Evolutionary conservation across 1,140 invertebrate species (phyloP).

Genomic region (Nomia melanderi): DNA sequence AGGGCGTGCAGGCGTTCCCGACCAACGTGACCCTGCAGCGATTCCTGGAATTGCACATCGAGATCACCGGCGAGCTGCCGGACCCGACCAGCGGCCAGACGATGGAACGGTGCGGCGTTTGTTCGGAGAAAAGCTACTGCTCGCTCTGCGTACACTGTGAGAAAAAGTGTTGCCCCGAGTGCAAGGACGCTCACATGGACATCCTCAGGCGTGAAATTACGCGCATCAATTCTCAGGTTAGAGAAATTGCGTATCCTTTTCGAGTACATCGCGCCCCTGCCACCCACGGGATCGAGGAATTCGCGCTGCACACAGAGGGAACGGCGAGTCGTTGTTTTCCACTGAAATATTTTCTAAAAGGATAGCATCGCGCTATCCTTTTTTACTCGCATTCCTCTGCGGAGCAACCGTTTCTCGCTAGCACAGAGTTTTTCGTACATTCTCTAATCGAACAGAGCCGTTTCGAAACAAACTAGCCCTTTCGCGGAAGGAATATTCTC

Average conservation of each 20-base stretch:
- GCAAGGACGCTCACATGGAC: conserved; percentile 97
- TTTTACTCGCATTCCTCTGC: too few relatives aligned
- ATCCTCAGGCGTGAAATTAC: conserved; percentile 96
- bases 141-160: conserved; percentile 95
- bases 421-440: too few relatives aligned
- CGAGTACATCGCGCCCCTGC: neutral
- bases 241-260: neutral
- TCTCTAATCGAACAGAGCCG: too few relatives aligned
- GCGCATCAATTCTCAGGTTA: conserved; percentile 95
- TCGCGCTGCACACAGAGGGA: neutral
- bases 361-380: neutral
- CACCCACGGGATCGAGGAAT: neutral
- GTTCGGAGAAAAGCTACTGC: conserved; percentile 96
- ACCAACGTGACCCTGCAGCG: conserved; percentile 97
- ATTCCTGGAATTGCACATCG: conserved; percentile 96
- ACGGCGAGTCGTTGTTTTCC: neutral
- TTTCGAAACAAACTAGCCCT: too few relatives aligned
- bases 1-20: conserved; percentile 95
- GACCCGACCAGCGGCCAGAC: conserved; percentile 93
- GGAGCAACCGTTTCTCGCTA: too few relatives aligned
- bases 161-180: conserved; percentile 94
- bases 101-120: conserved; percentile 93
- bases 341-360: neutral
- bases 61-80: conserved; percentile 94
- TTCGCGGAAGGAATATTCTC: too few relatives aligned